Base-by-base conservation (phyloP, 2,888 invertebrate species). In the Cheiracanthium punctorium region DNA sequence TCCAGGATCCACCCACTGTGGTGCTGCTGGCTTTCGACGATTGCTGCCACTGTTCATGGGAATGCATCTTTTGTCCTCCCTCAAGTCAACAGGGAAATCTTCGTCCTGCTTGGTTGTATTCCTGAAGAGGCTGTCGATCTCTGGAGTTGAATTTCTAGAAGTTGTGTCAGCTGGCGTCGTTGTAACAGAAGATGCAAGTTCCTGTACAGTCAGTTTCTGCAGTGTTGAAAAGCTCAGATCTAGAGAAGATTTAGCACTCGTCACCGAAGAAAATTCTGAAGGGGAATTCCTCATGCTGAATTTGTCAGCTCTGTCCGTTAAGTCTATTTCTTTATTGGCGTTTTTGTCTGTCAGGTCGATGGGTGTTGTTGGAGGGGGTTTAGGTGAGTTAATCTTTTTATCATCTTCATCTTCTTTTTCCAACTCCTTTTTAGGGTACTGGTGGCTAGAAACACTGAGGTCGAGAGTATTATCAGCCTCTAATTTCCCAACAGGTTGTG, bases 1-100 rank as follows among this genome's bases (percentile, higher is more conserved):
- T 7, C 96, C 96, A 12, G 98, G 98, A 92, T 98, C 98, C 4
- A 98, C 97, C 97, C 98, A 98, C 92, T 98, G 98, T 0, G 98
- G 98, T 71, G 98, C 97, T 0, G 97, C 97, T 0, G 98, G 97
- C 93, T 98, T 98, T 90, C 98, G 94, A 88, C 97, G 93, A 12
- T 89, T 89, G 70, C 88, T 88, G 10, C 80, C 64, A 1, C 75
- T 33, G 33, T 65, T 71, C 12, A 48, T 67, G 8, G 72, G 24
- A 37, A 33, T 77, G 5, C 67, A 58, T 2, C 79, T 67, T 28
- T 84, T 84, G 0, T 84, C 84, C 33, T 85, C 84, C 8, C 84
- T 24, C 12, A 85, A 32, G 20, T 85, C 84, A 17, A 85, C 84
- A n/a, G 84, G 84, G 1, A 67, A 79, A 29, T 85, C 84, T 17